Evolutionary conservation across 2,113 vertebrate genomes (phyloP).

Genomic region (Myotis brandtii): DNA sequence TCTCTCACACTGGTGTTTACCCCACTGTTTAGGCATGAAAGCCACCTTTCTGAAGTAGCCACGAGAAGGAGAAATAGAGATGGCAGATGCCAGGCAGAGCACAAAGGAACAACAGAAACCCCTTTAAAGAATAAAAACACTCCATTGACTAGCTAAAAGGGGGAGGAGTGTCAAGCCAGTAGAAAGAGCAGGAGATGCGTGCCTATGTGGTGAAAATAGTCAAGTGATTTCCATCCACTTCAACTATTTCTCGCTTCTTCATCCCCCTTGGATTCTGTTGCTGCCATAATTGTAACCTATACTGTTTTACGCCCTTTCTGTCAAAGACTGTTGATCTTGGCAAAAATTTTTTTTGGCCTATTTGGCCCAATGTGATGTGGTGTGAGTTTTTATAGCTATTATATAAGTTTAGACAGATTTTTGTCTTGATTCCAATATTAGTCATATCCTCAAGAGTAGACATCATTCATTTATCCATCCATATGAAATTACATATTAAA

Average conservation of each 20-base stretch:
- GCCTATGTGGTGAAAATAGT: conserved; percentile 37
- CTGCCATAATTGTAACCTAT: background rate
- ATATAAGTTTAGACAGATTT: background rate
- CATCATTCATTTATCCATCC: background rate
- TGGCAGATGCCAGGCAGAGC: conserved; percentile 56
- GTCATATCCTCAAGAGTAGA: background rate
- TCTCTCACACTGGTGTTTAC: conserved; percentile 74
- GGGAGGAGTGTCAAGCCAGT: conserved; percentile 67
- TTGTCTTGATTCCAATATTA: background rate
- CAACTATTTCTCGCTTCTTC: background rate
- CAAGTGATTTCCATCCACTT: background rate
- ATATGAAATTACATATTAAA: background rate
- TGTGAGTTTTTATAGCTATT: background rate
- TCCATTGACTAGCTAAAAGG: conserved; percentile 75
- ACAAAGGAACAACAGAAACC: conserved; percentile 80
- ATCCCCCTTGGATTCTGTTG: background rate
- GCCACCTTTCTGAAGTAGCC: conserved; percentile 61
- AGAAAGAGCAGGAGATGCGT: conserved; percentile 71
- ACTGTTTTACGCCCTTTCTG: fast-evolving
- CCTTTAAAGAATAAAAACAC: conserved; percentile 79
- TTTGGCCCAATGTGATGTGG: background rate
- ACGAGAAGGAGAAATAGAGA: conserved; percentile 65
- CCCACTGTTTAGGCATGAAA: conserved; percentile 79
- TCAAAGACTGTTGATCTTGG: background rate
- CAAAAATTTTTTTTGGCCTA: background rate